A percentile compares a stretch with the other conserved stretches of the same genome.
These are phyloP conservation scores for Anoplolepis gracilipes DNA, from an alignment of 1,140 invertebrate species.

Conservation along the genomic window DNA sequence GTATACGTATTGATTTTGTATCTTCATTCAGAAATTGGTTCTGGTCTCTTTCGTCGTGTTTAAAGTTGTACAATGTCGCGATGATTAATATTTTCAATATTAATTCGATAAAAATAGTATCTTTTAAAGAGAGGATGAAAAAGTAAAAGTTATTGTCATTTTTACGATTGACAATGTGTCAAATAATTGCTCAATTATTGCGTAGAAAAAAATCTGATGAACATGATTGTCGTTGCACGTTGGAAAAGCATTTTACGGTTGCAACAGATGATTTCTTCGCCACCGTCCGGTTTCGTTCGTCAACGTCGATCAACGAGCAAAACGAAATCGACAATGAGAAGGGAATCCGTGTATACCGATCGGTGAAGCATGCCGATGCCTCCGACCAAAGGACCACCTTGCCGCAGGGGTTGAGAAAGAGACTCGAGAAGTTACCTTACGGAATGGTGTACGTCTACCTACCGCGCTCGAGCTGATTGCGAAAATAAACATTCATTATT, in stretches of 20 bases:
- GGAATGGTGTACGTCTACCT: slow-evolving; percentile 78
- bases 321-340: slow-evolving; percentile 46
- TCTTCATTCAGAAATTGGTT: slow-evolving; percentile 66
- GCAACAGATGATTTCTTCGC: not conserved
- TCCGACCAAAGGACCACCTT: slow-evolving; percentile 76
- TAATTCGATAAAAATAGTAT: not conserved
- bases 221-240: not conserved
- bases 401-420: slow-evolving; percentile 76
- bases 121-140: no score
- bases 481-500: slow-evolving; percentile 83
- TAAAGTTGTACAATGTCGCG: slow-evolving; percentile 11
- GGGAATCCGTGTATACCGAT: slow-evolving; percentile 55
- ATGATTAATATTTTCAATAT: slow-evolving; percentile 25
- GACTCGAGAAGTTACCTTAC: slow-evolving; percentile 68
- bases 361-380: slow-evolving; percentile 66
- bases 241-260: not conserved
- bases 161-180: not conserved
- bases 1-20: slow-evolving; percentile 56
- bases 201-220: not conserved
- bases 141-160: no score
- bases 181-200: not conserved
- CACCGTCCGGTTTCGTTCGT: slow-evolving; percentile 39
- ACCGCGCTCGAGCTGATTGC: slow-evolving; percentile 80
- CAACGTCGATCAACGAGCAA: slow-evolving; percentile 41
- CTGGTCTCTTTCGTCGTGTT: not conserved